Percentiles rank a stretch among this genome's conserved stretches.
These are phyloP conservation scores for Poeciliopsis prolifica DNA, from an alignment of 2,113 vertebrate genomes.

Conservation along the genomic window DNA sequence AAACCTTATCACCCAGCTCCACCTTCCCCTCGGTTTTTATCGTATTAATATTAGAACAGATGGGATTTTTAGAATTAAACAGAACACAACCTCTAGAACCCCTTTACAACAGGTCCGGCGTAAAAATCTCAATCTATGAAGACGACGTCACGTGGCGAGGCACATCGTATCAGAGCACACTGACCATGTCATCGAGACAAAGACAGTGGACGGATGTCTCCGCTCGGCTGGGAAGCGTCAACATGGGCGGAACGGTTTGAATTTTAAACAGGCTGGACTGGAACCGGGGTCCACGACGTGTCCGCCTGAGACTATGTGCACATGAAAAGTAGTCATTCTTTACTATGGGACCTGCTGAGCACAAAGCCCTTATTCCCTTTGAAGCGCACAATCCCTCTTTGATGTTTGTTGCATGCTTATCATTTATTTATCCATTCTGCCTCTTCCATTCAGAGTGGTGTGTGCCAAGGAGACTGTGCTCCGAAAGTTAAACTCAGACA, in stretches of 20 bases:
- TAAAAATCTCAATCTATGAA: constrained; percentile 6
- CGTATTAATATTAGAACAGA: not conserved
- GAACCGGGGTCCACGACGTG: constrained; percentile 5
- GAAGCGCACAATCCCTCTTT: constrained; percentile 75
- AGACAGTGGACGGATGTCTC: constrained; percentile 23
- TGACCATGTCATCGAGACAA: constrained; percentile 15
- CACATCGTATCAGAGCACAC: constrained; percentile 23
- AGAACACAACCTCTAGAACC: not conserved
- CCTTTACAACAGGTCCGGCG: not conserved
- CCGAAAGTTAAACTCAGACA: constrained; percentile 22
- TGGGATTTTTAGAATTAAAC: not conserved
- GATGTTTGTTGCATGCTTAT: constrained; percentile 78
- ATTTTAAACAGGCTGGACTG: constrained; percentile 48
- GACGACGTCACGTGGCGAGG: constrained; percentile 2
- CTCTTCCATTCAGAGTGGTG: constrained; percentile 35
- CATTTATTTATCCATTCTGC: constrained; percentile 80
- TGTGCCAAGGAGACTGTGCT: constrained; percentile 25
- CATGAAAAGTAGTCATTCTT: constrained; percentile 48
- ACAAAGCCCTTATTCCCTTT: constrained; percentile 68
- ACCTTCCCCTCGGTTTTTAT: not conserved
- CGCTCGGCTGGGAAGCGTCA: constrained; percentile 40
- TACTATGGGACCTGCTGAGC: constrained; percentile 50
- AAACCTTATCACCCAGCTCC: not conserved
- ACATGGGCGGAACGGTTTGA: constrained; percentile 51
- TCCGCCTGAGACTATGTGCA: not conserved